A percentile compares a stretch with the other conserved stretches of the same genome.
Conservation (phyloP, 2,113 vertebrate species). For the human region DNA sequence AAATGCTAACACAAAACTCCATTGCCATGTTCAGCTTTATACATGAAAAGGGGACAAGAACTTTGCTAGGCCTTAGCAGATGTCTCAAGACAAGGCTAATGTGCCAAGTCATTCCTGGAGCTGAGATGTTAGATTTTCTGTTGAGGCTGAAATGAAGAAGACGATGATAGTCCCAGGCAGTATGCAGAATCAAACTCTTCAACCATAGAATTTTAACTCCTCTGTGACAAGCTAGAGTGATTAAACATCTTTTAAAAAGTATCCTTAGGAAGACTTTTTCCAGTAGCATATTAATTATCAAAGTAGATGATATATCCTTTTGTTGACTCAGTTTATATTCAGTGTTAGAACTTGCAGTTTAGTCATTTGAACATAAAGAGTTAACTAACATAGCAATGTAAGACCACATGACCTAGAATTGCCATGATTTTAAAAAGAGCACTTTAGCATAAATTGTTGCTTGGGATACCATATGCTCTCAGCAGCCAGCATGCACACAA, state of each 20-base stretch:
- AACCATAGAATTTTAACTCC: background rate
- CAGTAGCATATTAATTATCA: background rate
- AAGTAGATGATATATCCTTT: background rate
- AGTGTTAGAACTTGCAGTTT: background rate
- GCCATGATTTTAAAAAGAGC: background rate
- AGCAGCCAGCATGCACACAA: background rate
- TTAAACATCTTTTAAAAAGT: background rate
- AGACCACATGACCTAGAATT: background rate
- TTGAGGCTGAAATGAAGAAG: background rate
- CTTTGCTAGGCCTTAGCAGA: background rate
- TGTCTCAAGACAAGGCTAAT: background rate
- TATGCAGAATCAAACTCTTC: background rate
- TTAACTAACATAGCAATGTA: background rate
- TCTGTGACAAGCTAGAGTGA: background rate
- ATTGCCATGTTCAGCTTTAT: background rate
- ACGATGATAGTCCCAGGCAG: background rate
- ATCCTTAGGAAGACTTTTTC: background rate
- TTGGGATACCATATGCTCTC: background rate
- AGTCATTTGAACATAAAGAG: background rate
- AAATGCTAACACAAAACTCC: background rate
- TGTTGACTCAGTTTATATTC: background rate
- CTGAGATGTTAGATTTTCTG: background rate
- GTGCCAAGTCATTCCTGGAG: background rate
- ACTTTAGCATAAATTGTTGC: background rate
- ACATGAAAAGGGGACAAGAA: background rate